Base-by-base conservation (phyloP, 1,140 invertebrate genomes). In the Oncopeltus fasciatus region DNA sequence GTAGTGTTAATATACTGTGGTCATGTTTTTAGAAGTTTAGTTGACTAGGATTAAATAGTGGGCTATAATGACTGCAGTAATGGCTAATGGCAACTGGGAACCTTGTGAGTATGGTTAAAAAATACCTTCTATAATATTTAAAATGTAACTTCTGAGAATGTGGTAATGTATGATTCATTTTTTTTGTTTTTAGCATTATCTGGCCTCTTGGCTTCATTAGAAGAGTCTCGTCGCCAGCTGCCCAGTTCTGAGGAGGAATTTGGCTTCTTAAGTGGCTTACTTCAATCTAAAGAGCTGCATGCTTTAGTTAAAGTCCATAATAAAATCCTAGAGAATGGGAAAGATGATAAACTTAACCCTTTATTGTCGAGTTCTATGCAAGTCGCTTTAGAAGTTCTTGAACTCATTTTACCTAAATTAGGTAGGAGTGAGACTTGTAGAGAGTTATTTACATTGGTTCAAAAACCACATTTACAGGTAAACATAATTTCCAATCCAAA, bases 281-380 rank as follows among this genome's bases (percentile, higher is more conserved):
- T 94, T n/a, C 85, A 88, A 71, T 91, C 87, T 0, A 89, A 88
- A 71, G 88, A 92, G 71, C 77, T 94, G 0, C 86, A 92, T 74
- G 89, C 90, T 20, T 74, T 94, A 58, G 88, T 93, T 26, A 87
- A 90, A 74, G 88, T 92, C 59, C 89, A 92, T 69, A 90, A 90
- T 69, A 89, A 87, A 74, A 90, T 92, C 67, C 74, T 86, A 20
- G 83, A 81, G 67, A 86, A 88, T 75, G 82, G 84, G n/a, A 83
- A 87, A 64, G 86, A 89, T 76, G 87, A 90, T 64, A 83, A 86
- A 64, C 83, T 88, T 68, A 86, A 85, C 66, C 88, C 89, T 0
- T 74, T 89, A 12, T 74, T 90, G 0, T 90, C 88, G 27, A 89
- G 87, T 73, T 83, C 87, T 1, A 86, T 88, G 79, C 85, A 91